Percentiles rank a stretch among this genome's conserved stretches.
Conservation (phyloP, 1,140 invertebrate genomes). For the Temnothorax nylanderi region DNA sequence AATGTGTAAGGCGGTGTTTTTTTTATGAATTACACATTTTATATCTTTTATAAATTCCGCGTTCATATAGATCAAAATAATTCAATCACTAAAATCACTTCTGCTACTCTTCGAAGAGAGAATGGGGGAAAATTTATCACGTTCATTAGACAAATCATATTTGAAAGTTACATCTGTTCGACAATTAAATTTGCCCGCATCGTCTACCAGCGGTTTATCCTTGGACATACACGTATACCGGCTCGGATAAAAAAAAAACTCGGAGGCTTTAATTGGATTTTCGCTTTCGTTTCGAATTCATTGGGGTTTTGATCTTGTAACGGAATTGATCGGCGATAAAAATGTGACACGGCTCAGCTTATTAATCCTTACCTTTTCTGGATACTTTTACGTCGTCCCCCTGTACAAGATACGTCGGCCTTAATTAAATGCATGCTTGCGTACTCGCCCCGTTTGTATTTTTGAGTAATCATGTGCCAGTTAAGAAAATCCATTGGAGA, state of each 20-base stretch:
- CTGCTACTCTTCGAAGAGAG: neutral
- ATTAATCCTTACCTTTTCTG: conserved; percentile 14
- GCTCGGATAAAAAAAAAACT: neutral
- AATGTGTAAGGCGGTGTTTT: neutral
- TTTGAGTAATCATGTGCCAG: neutral
- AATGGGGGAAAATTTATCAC: neutral
- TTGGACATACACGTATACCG: neutral
- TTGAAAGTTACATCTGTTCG: neutral
- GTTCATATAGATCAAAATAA: neutral
- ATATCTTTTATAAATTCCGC: neutral
- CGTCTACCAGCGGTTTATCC: neutral
- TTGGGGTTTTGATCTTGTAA: neutral
- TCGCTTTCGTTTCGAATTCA: conserved; percentile 34
- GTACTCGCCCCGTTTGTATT: neutral
- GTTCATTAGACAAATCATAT: neutral
- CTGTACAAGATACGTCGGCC: neutral
- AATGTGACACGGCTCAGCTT: neutral
- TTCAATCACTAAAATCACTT: neutral
- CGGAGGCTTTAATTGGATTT: conserved; percentile 21
- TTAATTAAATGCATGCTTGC: neutral
- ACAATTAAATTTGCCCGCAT: conserved; percentile 20
- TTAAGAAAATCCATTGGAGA: neutral
- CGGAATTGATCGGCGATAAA: conserved; percentile 10
- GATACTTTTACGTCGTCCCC: neutral
- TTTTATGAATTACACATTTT: conserved; percentile 11